Conservation (phyloP, 2,888 invertebrate species). For the Steinernema scapterisci region DNA sequence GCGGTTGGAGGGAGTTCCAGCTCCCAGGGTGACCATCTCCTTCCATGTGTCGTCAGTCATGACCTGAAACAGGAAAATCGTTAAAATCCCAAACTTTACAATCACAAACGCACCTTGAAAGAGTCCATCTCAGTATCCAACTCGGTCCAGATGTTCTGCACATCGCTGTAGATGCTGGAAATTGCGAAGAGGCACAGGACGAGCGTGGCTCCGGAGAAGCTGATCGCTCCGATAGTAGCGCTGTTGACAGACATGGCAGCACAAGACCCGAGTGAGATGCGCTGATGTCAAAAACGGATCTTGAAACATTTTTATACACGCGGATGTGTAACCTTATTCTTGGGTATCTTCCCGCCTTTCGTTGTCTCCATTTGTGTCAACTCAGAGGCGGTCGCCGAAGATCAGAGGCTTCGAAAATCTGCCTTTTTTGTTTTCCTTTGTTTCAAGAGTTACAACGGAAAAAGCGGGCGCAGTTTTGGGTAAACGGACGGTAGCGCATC, state of each 20-base stretch:
- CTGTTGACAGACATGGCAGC: slow-evolving; percentile 43
- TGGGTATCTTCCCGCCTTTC: slow-evolving; percentile 4
- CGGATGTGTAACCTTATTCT: not conserved
- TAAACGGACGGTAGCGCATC: not conserved
- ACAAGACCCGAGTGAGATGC: not conserved
- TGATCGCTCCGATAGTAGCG: slow-evolving; percentile 46
- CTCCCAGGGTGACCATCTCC: slow-evolving; percentile 62
- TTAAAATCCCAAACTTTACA: too few species aligned
- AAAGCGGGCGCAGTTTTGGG: slow-evolving; percentile 9
- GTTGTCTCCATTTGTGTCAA: not conserved
- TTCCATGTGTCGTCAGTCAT: slow-evolving; percentile 60
- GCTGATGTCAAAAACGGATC: slow-evolving; percentile 9
- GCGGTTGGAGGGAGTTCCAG: slow-evolving; percentile 58
- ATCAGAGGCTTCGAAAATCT: not conserved
- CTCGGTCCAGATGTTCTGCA: slow-evolving; percentile 33
- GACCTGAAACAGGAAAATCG: too few species aligned
- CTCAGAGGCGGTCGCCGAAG: not conserved
- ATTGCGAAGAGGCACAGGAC: slow-evolving; percentile 34
- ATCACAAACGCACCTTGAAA: slow-evolving; percentile 10
- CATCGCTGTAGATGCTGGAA: slow-evolving; percentile 33
- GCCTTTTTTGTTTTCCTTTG: slow-evolving; percentile 5
- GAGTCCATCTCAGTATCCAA: slow-evolving; percentile 26
- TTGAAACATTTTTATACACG: not conserved
- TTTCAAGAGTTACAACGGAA: slow-evolving; percentile 2
- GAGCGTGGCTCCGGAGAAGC: slow-evolving; percentile 45